Percentiles rank a stretch among this genome's conserved stretches.
Conservation (phyloP, 1,140 invertebrate genomes). For the Venturia canescens region DNA sequence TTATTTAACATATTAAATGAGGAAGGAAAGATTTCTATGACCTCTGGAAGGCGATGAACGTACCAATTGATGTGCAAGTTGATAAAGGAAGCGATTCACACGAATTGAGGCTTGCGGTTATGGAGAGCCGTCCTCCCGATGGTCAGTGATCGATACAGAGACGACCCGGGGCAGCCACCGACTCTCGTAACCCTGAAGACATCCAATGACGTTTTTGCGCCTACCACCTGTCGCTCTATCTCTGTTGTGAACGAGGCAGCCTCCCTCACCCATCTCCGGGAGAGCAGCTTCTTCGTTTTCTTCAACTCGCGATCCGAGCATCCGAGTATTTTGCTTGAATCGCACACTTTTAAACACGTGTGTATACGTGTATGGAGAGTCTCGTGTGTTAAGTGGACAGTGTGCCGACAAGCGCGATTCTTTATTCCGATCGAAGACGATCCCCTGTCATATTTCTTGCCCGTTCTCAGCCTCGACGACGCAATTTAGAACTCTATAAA, state of each 20-base stretch:
- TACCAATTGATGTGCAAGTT: background rate
- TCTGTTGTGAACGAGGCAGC: slow-evolving; percentile 22
- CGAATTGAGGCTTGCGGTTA: background rate
- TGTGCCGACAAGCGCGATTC: slow-evolving; percentile 50
- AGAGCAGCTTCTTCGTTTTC: slow-evolving; percentile 36
- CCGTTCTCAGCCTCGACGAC: slow-evolving; percentile 53
- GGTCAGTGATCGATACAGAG: slow-evolving; percentile 15
- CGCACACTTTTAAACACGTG: background rate
- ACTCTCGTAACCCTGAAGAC: slow-evolving; percentile 62
- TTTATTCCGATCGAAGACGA: slow-evolving; percentile 65
- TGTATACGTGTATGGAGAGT: background rate
- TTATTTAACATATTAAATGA: background rate
- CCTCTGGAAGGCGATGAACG: background rate
- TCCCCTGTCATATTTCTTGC: slow-evolving; percentile 68
- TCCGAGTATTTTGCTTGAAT: slow-evolving; percentile 6
- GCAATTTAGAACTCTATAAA: slow-evolving; percentile 64
- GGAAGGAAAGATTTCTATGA: background rate
- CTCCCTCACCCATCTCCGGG: slow-evolving; percentile 52
- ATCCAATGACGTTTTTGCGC: slow-evolving; percentile 59
- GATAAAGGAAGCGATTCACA: background rate
- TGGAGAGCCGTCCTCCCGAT: slow-evolving; percentile 25
- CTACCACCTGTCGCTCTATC: slow-evolving; percentile 63
- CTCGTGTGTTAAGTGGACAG: background rate
- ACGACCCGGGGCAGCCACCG: background rate
- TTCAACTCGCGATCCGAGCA: background rate